phyloP scores from a whole-genome alignment of 2,113 vertebrate species.

The Melanerpes aurifrons region DNA sequence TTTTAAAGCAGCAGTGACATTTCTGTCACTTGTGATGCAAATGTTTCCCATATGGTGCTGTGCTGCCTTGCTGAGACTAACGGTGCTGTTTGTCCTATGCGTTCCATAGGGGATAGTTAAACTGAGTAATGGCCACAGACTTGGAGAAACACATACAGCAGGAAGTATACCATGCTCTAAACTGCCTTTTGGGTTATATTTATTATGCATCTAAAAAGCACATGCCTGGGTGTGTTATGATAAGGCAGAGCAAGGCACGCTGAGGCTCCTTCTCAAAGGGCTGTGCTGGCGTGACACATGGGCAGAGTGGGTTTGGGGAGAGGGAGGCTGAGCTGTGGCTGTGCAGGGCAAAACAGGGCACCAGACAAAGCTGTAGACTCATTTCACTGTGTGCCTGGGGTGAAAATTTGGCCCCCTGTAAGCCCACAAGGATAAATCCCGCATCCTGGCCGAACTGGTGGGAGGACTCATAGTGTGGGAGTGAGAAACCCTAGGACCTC shows the following conservation, averaged over 20 bases:
- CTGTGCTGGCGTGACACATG: background rate
- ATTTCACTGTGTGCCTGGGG: background rate
- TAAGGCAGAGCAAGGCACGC: background rate
- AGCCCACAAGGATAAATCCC: background rate
- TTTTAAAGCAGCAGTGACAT: slow-evolving; percentile 15
- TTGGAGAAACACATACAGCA: background rate
- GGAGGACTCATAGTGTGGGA: background rate
- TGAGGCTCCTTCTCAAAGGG: background rate
- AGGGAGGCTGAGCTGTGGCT: background rate
- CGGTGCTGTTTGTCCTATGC: background rate
- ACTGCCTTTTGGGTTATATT: background rate
- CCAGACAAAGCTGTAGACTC: background rate
- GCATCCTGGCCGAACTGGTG: fast-evolving
- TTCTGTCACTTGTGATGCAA: slow-evolving; percentile 17
- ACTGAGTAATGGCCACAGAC: background rate
- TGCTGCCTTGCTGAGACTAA: background rate
- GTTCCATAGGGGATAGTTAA: background rate
- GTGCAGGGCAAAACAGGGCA: background rate
- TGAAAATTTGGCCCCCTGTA: fast-evolving
- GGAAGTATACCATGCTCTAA: background rate
- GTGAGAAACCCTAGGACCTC: fast-evolving
- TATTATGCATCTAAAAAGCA: background rate
- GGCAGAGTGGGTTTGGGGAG: background rate
- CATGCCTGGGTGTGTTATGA: background rate
- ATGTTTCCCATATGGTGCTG: slow-evolving; percentile 17